Conservation (phyloP, 2,888 invertebrate species). For the Sarcophaga caerulescens region DNA sequence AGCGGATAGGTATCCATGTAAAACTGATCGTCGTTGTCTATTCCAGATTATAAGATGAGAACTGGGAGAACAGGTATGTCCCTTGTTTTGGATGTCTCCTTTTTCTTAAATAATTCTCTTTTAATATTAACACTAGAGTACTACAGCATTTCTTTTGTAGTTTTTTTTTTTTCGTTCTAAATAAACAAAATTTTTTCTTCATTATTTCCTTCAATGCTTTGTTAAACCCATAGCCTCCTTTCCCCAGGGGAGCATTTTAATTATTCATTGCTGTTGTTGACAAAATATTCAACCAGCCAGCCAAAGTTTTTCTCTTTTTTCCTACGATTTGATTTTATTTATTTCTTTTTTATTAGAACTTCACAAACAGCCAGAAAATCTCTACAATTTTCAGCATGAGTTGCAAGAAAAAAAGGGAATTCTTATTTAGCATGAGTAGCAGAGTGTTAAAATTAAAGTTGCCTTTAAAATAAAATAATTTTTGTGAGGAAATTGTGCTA, state of each 20-base stretch:
- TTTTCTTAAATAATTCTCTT: too few species aligned
- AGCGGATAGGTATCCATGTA: too few species aligned
- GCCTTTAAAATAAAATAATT: not conserved
- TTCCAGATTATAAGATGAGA: too few species aligned
- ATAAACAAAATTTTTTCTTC: not conserved
- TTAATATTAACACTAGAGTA: too few species aligned
- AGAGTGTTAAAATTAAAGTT: not conserved
- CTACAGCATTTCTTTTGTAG: not conserved
- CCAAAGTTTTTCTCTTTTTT: not conserved
- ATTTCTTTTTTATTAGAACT: not conserved
- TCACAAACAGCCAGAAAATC: not conserved
- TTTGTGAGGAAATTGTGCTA: not conserved
- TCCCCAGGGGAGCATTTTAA: conserved; percentile 77
- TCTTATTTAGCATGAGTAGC: not conserved
- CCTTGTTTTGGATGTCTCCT: too few species aligned
- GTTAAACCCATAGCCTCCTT: not conserved
- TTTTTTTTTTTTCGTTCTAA: too few species aligned
- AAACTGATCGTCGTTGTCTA: too few species aligned
- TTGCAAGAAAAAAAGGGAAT: not conserved
- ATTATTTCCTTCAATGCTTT: not conserved
- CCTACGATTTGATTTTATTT: not conserved
- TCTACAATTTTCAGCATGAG: not conserved
- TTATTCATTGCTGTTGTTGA: conserved; percentile 77
- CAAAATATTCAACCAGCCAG: not conserved
- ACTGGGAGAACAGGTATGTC: too few species aligned